Base-by-base conservation (phyloP, 2,797 vertebrate species). In the Ctenopoma kingsleyae region DNA sequence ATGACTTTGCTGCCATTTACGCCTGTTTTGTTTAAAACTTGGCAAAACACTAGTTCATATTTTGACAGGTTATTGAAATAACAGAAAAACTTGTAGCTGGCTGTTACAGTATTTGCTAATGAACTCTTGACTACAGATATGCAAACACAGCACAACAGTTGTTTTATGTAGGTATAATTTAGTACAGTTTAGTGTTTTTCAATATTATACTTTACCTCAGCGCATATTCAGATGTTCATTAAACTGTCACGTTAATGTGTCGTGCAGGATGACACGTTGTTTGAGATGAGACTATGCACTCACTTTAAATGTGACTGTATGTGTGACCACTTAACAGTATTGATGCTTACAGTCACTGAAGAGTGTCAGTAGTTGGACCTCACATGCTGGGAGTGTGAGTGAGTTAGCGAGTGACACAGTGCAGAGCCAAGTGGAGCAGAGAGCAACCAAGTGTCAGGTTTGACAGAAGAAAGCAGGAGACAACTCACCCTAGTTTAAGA, bases 381-480 rank as follows among this genome's bases (percentile, higher is more conserved):
- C 17, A 50, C 67, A 62, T 53, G 35, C 25, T 7, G 3, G 8
- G 19, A 57, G 51, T 27, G 59, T 74, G 63, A 71, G 64, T 35
- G 40, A 56, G 43, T 74, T 60, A 70, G 64, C 32, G 38, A 81
- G 38, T 81, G 67, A 70, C 75, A 71, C 70, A 36, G 15, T 41
- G 59, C 12, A 13, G 46, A 74, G 82, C 82, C 68, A 83, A 77
- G 43, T 67, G 64, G 72, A 71, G 54, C 70, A 76, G 59, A 78
- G 59, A 46, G 66, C 67, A 63, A 8, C 41, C 8, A 53, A 22
- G 41, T 38, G 67, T 53, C 36, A 43, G 23, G 46, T 35, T 30
- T 2, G 44, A n/a, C 62, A 71, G 25, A 62, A 66, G 25, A 65
- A 49, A 67, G 53, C 19, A 50, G 47, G 20, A 52, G 0, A 35